Conservation (phyloP, 2,797 vertebrate species). For the Cossypha niveicapilla region DNA sequence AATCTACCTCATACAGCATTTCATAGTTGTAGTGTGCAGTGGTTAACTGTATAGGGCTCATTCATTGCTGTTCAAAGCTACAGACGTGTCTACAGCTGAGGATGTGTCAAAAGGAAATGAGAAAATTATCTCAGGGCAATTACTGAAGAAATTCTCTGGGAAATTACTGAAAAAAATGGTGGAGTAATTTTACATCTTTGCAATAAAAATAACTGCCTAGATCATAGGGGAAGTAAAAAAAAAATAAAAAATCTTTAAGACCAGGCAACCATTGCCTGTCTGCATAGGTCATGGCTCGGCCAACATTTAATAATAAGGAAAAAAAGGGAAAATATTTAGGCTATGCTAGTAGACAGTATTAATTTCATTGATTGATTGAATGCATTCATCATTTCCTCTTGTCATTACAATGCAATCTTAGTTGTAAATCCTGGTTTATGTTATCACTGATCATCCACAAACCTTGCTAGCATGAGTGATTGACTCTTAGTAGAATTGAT, state of each 20-base stretch:
- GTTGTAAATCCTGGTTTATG: conserved; percentile 38
- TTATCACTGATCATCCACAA: neutral
- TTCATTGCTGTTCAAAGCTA: neutral
- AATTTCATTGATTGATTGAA: conserved; percentile 6
- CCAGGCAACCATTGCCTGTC: neutral
- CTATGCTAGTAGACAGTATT: neutral
- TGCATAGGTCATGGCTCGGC: neutral
- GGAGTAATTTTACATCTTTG: neutral
- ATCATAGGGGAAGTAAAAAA: neutral
- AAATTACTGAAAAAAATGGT: neutral
- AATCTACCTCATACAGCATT: neutral
- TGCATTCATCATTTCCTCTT: neutral
- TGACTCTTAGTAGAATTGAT: neutral
- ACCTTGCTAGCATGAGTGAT: neutral
- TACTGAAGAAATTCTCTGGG: conserved; percentile 16
- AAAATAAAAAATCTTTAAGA: neutral
- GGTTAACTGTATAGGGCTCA: neutral
- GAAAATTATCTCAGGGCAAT: neutral
- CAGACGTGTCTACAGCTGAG: neutral
- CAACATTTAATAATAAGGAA: neutral
- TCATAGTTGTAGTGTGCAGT: neutral
- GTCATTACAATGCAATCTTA: neutral
- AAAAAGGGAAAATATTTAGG: neutral
- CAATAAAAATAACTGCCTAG: neutral
- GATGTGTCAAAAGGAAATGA: conserved; percentile 1